Evolutionary conservation across 2,113 vertebrate genomes (phyloP).

Genomic region (Bucco capensis): DNA sequence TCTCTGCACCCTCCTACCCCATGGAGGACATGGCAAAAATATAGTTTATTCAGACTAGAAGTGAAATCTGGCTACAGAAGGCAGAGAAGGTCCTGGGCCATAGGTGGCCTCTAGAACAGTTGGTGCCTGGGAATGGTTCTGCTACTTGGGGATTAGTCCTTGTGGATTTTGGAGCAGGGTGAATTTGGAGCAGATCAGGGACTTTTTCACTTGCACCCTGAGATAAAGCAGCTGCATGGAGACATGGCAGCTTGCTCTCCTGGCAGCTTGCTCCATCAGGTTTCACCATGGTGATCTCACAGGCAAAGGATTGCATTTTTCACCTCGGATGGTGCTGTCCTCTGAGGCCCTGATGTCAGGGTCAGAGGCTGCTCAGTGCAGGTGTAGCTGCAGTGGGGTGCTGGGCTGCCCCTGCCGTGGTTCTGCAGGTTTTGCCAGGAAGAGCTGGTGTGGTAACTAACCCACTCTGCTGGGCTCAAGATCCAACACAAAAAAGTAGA

Average conservation of each 20-base stretch:
- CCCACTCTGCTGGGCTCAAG: background rate
- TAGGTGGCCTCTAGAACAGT: background rate
- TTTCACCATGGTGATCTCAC: background rate
- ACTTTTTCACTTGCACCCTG: background rate
- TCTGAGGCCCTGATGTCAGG: rapidly evolving
- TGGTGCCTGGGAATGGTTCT: background rate
- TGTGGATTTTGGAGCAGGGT: background rate
- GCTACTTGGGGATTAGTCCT: background rate
- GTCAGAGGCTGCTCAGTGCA: background rate
- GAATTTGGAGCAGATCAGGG: background rate
- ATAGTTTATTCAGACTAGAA: background rate
- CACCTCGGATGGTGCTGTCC: background rate
- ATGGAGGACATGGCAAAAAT: background rate
- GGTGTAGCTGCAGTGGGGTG: background rate
- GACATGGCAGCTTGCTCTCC: background rate
- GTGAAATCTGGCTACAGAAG: background rate
- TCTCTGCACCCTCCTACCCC: background rate
- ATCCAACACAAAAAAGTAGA: background rate
- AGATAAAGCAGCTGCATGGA: background rate
- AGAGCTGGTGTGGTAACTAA: background rate
- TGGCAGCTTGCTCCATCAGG: background rate
- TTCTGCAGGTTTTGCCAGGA: background rate
- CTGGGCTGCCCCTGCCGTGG: background rate
- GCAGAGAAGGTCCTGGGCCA: background rate
- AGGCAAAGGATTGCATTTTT: background rate